Conservation (phyloP, 2,888 invertebrate species). For the Galerucella nymphaeae region DNA sequence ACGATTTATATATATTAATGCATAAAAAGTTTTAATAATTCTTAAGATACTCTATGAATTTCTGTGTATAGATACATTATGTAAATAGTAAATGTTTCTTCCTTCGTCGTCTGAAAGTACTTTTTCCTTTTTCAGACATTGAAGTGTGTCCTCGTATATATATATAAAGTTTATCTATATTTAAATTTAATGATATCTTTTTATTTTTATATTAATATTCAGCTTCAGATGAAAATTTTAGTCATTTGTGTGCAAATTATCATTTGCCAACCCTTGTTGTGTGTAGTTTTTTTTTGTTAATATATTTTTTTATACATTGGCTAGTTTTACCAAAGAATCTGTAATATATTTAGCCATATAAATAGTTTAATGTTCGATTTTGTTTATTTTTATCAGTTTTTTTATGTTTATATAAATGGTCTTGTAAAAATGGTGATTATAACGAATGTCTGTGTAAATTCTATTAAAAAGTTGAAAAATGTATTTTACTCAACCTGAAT, state of each 20-base stretch:
- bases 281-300: constrained; percentile 53
- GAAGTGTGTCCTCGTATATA: constrained; percentile 32
- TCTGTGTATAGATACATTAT: constrained; percentile 62
- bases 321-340: constrained; percentile 66
- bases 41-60: constrained; percentile 60
- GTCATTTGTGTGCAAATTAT: constrained; percentile 49
- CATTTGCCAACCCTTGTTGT: constrained; percentile 54
- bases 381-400: constrained; percentile 50
- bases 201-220: constrained; percentile 49
- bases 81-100: constrained; percentile 60
- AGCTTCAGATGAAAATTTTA: constrained; percentile 39
- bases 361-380: constrained; percentile 46
- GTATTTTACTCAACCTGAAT: constrained; percentile 64
- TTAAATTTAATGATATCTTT: constrained; percentile 44
- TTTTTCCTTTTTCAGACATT: constrained; percentile 44
- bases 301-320: constrained; percentile 58
- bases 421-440: constrained; percentile 61
- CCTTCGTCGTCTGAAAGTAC: constrained; percentile 42
- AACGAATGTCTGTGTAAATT: constrained; percentile 63
- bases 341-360: constrained; percentile 59
- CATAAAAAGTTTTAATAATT: constrained; percentile 60
- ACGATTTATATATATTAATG: constrained; percentile 60
- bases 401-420: constrained; percentile 54
- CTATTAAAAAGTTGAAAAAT: constrained; percentile 64
- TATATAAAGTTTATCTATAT: constrained; percentile 39